These are phyloP conservation scores for Andrena praecox DNA, from an alignment of 2,888 invertebrate genomes.

Conservation along the genomic window DNA sequence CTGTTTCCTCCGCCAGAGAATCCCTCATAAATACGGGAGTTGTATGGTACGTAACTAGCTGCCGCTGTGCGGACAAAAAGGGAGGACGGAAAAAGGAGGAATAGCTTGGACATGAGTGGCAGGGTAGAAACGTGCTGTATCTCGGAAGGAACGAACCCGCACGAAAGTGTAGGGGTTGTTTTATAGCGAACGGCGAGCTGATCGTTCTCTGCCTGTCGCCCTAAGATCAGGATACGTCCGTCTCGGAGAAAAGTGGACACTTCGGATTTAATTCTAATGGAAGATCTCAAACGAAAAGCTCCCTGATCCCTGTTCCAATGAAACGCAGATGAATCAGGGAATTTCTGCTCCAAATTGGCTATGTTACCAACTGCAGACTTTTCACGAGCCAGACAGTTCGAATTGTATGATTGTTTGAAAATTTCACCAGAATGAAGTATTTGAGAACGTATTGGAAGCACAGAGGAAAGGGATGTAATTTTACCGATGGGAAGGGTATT, in stretches of 20 bases:
- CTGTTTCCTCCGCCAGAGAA: constrained; percentile 59
- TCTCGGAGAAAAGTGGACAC: constrained; percentile 37
- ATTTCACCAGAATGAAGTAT: too few species aligned
- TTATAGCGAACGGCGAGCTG: constrained; percentile 26
- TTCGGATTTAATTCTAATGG: constrained; percentile 47
- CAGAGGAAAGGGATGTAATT: too few species aligned
- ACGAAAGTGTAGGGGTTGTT: constrained; percentile 36
- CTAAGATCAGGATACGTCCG: constrained; percentile 33
- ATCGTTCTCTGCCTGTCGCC: constrained; percentile 28
- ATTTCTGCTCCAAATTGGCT: not conserved
- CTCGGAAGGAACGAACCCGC: constrained; percentile 44
- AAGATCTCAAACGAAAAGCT: not conserved
- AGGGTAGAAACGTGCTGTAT: constrained; percentile 48
- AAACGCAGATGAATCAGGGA: not conserved
- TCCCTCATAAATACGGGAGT: constrained; percentile 76
- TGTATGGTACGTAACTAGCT: constrained; percentile 63
- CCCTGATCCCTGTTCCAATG: constrained; percentile 1
- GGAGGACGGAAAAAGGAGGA: not conserved
- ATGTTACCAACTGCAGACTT: not conserved
- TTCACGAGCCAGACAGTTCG: not conserved
- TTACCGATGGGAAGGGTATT: not conserved
- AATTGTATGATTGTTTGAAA: too few species aligned
- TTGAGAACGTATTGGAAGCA: too few species aligned
- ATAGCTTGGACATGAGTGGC: constrained; percentile 35
- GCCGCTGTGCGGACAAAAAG: constrained; percentile 7